Conservation (phyloP, 2,113 vertebrate genomes). For the Tretioscincus oriximinensis region DNA sequence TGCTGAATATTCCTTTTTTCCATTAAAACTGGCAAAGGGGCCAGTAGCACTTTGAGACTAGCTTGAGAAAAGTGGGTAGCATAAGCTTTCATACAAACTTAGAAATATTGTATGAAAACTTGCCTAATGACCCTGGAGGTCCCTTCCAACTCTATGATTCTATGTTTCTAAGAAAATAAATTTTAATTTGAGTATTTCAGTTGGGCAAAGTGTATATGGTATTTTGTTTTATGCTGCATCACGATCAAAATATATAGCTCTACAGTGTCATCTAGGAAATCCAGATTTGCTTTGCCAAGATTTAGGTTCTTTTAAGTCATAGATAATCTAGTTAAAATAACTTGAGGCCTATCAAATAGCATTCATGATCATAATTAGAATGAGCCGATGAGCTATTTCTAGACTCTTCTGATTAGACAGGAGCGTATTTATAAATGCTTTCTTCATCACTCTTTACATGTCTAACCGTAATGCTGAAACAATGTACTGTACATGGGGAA, state of each 20-base stretch:
- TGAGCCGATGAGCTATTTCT: conserved; percentile 51
- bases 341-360: conserved; percentile 47
- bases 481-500: conserved; percentile 49
- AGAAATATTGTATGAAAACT: too few species aligned
- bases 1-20: too few species aligned
- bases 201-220: neutral
- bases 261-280: neutral
- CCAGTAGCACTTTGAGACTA: too few species aligned
- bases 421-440: conserved; percentile 60
- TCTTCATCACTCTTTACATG: conserved; percentile 48
- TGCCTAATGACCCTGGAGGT: too few species aligned
- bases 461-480: conserved; percentile 44
- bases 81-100: too few species aligned
- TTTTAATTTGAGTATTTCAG: neutral
- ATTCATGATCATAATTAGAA: conserved; percentile 51
- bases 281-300: conserved; percentile 23
- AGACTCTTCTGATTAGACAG: conserved; percentile 43
- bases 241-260: conserved; percentile 14
- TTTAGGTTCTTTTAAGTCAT: conserved; percentile 29
- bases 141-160: too few species aligned
- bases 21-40: too few species aligned
- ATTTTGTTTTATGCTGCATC: neutral
- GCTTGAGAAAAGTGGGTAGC: too few species aligned
- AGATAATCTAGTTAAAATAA: conserved; percentile 37
- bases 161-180: too few species aligned